Percentiles rank a stretch among this genome's conserved stretches.
phyloP scores from a whole-genome alignment of 2,113 vertebrate species.

The Myotis lucifugus region DNA sequence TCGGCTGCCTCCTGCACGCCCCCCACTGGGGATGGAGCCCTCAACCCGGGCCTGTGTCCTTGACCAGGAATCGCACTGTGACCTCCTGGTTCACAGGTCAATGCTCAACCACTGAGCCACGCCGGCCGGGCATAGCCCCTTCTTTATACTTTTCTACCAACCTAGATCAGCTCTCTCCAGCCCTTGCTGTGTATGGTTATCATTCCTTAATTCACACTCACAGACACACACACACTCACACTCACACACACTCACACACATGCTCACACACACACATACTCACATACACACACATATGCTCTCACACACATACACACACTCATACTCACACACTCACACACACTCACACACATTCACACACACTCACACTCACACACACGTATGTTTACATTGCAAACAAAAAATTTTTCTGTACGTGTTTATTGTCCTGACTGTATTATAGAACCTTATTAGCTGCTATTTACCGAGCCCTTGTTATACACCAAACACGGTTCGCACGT shows the following conservation, averaged over 20 bases:
- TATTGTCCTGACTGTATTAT: not conserved
- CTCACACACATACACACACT: no score
- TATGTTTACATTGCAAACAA: not conserved
- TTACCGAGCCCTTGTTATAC: not conserved
- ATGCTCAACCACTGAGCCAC: no score
- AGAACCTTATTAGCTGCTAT: not conserved
- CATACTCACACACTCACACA: no score
- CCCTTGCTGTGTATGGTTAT: not conserved
- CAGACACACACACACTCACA: not conserved
- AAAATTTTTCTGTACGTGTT: not conserved
- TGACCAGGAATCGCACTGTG: no score
- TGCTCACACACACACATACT: no score
- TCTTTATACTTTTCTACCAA: not conserved
- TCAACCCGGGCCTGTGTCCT: no score
- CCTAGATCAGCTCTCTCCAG: not conserved
- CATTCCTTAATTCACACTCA: not conserved
- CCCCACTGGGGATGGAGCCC: no score
- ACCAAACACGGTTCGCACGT: not conserved
- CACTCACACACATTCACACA: no score
- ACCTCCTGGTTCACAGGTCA: no score
- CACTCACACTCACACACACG: fast-evolving
- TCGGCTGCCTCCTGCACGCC: no score
- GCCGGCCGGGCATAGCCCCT: no score
- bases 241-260: not conserved
- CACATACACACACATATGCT: no score